Evolutionary conservation across 23 tunicate species (phyloP).

Genomic region (Phallusia fumigata): DNA sequence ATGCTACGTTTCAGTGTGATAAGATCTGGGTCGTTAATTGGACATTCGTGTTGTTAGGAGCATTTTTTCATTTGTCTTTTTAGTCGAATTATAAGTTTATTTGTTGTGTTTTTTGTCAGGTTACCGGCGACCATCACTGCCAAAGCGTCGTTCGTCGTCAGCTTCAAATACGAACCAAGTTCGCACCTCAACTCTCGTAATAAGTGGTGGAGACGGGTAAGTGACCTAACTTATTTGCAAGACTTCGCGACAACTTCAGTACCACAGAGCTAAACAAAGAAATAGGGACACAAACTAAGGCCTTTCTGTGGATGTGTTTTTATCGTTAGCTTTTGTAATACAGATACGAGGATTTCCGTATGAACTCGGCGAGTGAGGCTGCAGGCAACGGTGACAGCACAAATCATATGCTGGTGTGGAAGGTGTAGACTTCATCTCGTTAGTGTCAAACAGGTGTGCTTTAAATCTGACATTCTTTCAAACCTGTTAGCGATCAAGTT

Average conservation of each 20-base stretch:
- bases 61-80: too few species aligned
- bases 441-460: not conserved
- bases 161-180: constrained; percentile 23
- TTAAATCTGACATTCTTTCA: not conserved
- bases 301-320: not conserved
- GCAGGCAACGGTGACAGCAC: constrained; percentile 92
- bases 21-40: too few species aligned
- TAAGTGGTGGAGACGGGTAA: constrained; percentile 98
- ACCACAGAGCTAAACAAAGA: not conserved
- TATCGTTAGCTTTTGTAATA: not conserved
- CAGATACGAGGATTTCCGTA: constrained; percentile 89
- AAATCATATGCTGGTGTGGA: constrained; percentile 86
- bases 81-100: too few species aligned
- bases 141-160: constrained; percentile 45
- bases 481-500: too few species aligned
- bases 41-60: too few species aligned
- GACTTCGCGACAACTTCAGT: not conserved
- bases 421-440: constrained; percentile 29
- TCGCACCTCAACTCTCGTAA: constrained; percentile 48
- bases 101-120: not conserved
- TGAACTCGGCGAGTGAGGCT: constrained; percentile 51
- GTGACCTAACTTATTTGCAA: not conserved
- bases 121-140: constrained; percentile 24
- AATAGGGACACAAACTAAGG: too few species aligned
- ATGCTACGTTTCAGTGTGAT: too few species aligned